Evolutionary conservation across 2,888 invertebrate genomes (phyloP).

Genomic region (Lasioglossum villosulum): DNA sequence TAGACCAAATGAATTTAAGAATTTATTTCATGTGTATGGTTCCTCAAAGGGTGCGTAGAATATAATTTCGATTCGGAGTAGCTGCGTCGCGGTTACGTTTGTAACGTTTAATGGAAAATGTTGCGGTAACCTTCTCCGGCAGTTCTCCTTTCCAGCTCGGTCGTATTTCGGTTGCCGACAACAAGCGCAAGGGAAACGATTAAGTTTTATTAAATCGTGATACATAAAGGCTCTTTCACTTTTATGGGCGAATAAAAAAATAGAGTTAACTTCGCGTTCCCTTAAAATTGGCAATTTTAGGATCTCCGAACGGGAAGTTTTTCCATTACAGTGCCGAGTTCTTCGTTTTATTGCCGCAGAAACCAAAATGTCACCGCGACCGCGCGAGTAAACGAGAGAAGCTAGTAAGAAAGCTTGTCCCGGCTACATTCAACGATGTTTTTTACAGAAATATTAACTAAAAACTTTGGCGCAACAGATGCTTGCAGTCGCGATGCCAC

Average conservation of each 20-base stretch:
- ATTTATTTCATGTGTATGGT: not conserved
- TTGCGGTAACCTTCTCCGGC: not conserved
- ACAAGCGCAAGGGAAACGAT: conserved; percentile 21
- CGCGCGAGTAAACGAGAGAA: not conserved
- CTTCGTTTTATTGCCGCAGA: conserved; percentile 30
- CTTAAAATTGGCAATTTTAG: conserved; percentile 51
- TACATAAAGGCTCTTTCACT: conserved; percentile 2
- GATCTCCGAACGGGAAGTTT: conserved; percentile 42
- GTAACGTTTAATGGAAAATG: not conserved
- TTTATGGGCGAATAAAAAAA: conserved; percentile 37
- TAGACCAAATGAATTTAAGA: no score
- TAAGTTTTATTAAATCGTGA: conserved; percentile 37
- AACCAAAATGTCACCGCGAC: conserved; percentile 31
- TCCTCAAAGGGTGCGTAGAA: no score
- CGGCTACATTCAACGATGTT: conserved; percentile 11
- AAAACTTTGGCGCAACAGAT: conserved; percentile 35
- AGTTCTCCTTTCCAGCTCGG: not conserved
- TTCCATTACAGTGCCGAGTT: conserved; percentile 38
- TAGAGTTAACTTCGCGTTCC: conserved; percentile 30
- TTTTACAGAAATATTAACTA: conserved; percentile 22
- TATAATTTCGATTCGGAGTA: no score
- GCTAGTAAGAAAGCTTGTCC: conserved; percentile 24
- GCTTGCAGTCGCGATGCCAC: not conserved
- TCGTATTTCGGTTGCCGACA: not conserved
- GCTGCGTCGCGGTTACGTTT: not conserved